phyloP scores from a whole-genome alignment of 2,888 invertebrate species.

The Selenia dentaria region DNA sequence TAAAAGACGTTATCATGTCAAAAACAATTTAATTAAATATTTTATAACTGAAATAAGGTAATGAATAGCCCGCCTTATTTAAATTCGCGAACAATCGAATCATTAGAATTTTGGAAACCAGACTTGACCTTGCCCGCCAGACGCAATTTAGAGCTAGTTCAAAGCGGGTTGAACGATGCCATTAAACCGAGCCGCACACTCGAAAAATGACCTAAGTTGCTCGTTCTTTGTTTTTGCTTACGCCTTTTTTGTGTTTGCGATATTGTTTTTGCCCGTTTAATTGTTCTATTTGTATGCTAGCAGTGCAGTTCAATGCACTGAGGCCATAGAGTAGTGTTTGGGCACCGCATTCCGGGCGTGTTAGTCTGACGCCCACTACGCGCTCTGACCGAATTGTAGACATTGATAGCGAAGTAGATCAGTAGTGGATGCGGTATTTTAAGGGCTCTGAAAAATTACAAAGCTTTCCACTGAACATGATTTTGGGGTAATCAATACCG shows the following conservation, averaged over 20 bases:
- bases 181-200: neutral
- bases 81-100: slow-evolving; percentile 11
- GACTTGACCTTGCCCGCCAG: slow-evolving; percentile 19
- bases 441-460: neutral
- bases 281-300: slow-evolving; percentile 52
- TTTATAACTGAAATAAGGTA: no score
- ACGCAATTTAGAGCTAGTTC: slow-evolving; percentile 7
- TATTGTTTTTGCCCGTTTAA: slow-evolving; percentile 31
- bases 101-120: slow-evolving; percentile 20
- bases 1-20: no score
- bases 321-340: slow-evolving; percentile 29
- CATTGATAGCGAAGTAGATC: neutral
- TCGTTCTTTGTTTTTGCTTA: slow-evolving; percentile 20
- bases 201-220: slow-evolving; percentile 5
- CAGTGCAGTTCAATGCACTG: slow-evolving; percentile 50
- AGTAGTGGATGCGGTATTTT: slow-evolving; percentile 14
- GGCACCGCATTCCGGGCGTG: slow-evolving; percentile 35
- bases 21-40: no score
- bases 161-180: slow-evolving; percentile 18
- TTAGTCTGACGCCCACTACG: slow-evolving; percentile 40
- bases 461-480: no score
- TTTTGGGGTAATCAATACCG: no score
- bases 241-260: slow-evolving; percentile 30
- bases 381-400: slow-evolving; percentile 17
- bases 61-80: neutral